A percentile compares a stretch with the other conserved stretches of the same genome.
Evolutionary conservation across 2,113 vertebrate genomes (phyloP).

Genomic region (Ptilorrhoa leucosticta): DNA sequence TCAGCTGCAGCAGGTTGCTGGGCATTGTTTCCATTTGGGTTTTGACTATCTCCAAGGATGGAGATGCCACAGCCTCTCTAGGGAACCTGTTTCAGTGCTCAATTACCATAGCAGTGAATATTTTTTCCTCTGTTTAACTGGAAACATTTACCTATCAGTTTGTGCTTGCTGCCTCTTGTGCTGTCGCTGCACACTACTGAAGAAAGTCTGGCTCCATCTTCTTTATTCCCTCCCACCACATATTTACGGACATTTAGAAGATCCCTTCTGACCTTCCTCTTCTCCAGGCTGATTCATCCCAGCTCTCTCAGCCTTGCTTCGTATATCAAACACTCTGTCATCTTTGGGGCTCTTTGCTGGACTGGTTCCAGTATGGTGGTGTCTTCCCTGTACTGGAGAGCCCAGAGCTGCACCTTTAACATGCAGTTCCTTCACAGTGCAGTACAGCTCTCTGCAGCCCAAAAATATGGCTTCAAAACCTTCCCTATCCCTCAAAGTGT

Average conservation of each 20-base stretch:
- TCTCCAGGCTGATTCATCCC: not conserved
- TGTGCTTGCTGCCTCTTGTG: not conserved
- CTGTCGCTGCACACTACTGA: not conserved
- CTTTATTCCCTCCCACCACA: not conserved
- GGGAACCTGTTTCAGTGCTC: not conserved
- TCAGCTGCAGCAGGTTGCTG: not conserved
- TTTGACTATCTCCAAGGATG: not conserved
- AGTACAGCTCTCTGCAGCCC: too few species aligned
- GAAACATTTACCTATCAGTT: not conserved
- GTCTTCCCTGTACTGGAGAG: not conserved
- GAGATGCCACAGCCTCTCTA: not conserved
- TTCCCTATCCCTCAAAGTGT: not conserved
- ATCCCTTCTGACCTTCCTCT: not conserved
- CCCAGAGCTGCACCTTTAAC: not conserved
- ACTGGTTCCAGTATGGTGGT: fast-evolving
- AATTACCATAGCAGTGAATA: not conserved
- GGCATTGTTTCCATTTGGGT: not conserved
- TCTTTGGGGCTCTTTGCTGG: not conserved
- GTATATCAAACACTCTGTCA: not conserved
- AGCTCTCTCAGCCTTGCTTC: not conserved
- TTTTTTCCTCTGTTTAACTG: not conserved
- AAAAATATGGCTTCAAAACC: fast-evolving
- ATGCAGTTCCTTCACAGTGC: fast-evolving
- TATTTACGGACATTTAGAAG: not conserved
- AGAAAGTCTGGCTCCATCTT: not conserved